Evolutionary conservation across 1,140 invertebrate genomes (phyloP), one percentile per base, ranked within the genome.

Genomic region (Bombus pyrosoma): DNA sequence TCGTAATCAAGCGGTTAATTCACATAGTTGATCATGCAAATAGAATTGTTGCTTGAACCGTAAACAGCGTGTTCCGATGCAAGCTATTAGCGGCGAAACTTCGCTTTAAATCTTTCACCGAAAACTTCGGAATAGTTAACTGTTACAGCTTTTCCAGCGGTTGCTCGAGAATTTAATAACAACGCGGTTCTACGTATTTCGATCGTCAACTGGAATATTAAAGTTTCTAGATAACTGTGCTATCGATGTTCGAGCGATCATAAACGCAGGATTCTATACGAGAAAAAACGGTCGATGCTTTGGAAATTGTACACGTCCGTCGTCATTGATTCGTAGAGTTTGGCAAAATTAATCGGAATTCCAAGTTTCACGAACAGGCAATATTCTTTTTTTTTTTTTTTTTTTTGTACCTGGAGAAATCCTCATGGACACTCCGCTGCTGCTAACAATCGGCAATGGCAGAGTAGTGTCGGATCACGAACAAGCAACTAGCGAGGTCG

Each of bases 141-240:
- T 15, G 57, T 75, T 37, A 10, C 72, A 75, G 66, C 72, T 82
- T 82, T 75, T 75, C 72, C 68, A 9, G 25, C 37, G 12, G 69
- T n/a, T 71, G 34, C 22, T 22, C 15, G 39, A n/a, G 69, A 74
- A 82, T 82, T 74, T 82, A 82, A 82, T 82, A 82, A 82, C 80
- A 62, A 73, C 53, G 57, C 39, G 25, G 43, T 9, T 80, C 25
- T 34, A 68, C 25, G 80, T 62, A 82, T 47, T 15, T 32, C 15
- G 34, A 41, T 59, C 47, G 43, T 10, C 18, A n/a, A 57, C 32
- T 28, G 25, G 37, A 53, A 57, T 43, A 43, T 34, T 32, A 34
- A 81, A 81, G 34, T 73, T 59, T 6, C 68, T 25, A 53, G 57
- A 59, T 81, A 59, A 37, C 53, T 41, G 53, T 25, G 1, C 18